A percentile compares a stretch with the other conserved stretches of the same genome.
Conservation (phyloP, 2,888 invertebrate genomes). For the Tenthredo notha region DNA sequence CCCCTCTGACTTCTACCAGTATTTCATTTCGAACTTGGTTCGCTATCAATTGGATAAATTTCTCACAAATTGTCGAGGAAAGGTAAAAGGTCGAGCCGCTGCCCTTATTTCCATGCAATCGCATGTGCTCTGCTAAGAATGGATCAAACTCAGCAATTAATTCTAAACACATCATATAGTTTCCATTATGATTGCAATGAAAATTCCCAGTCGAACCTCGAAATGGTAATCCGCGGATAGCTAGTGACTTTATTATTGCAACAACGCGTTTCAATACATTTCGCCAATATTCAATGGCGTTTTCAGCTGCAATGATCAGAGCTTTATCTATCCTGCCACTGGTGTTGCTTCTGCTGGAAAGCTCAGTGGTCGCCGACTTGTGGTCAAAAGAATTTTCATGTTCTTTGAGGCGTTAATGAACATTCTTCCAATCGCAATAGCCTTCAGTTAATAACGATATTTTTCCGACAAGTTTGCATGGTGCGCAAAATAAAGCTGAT, state of each 20-base stretch:
- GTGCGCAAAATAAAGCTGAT: slow-evolving; percentile 54
- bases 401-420: slow-evolving; percentile 45
- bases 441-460: slow-evolving; percentile 52
- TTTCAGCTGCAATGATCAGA: slow-evolving; percentile 52
- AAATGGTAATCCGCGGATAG: slow-evolving; percentile 60
- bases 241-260: slow-evolving; percentile 55
- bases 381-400: slow-evolving; percentile 53
- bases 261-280: slow-evolving; percentile 65
- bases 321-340: slow-evolving; percentile 52
- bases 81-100: slow-evolving; percentile 61
- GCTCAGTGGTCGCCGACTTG: slow-evolving; percentile 32
- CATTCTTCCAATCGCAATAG: slow-evolving; percentile 56
- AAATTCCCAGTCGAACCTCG: slow-evolving; percentile 63
- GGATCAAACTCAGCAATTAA: slow-evolving; percentile 67
- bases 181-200: slow-evolving; percentile 64
- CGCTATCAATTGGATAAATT: slow-evolving; percentile 63
- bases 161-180: slow-evolving; percentile 66
- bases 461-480: slow-evolving; percentile 57
- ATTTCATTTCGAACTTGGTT: slow-evolving; percentile 59
- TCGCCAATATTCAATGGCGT: slow-evolving; percentile 63
- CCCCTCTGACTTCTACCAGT: slow-evolving; percentile 58
- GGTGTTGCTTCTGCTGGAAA: slow-evolving; percentile 44
- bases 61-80: slow-evolving; percentile 62
- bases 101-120: slow-evolving; percentile 62
- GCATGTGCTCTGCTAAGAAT: slow-evolving; percentile 66